phyloP scores from a whole-genome alignment of 2,888 invertebrate species.

The Epiblema foenella region DNA sequence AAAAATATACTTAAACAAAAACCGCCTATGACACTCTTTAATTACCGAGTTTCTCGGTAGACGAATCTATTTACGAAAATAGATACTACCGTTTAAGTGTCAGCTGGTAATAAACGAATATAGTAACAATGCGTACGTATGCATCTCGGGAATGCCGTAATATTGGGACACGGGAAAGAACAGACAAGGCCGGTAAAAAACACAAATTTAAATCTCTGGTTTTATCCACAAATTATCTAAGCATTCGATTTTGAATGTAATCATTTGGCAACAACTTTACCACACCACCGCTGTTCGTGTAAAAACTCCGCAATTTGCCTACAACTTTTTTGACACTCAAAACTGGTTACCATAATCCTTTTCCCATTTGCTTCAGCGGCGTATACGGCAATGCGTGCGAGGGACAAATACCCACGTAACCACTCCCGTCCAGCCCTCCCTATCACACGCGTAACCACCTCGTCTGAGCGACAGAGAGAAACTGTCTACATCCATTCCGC shows the following conservation, averaged over 20 bases:
- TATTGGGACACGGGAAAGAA: slow-evolving; percentile 21
- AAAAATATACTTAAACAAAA: slow-evolving; percentile 7
- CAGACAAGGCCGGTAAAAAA: not conserved
- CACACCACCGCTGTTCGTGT: slow-evolving; percentile 1
- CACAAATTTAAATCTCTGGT: not conserved
- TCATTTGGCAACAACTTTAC: not conserved
- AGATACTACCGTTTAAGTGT: slow-evolving; percentile 43
- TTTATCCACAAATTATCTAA: not conserved
- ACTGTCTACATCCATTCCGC: slow-evolving; percentile 69
- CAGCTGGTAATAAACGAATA: slow-evolving; percentile 44
- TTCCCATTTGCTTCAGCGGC: slow-evolving; percentile 55
- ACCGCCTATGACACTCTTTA: slow-evolving; percentile 23
- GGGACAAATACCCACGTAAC: slow-evolving; percentile 77
- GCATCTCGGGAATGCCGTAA: slow-evolving; percentile 22
- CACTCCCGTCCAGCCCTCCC: slow-evolving; percentile 73
- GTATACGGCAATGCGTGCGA: slow-evolving; percentile 67
- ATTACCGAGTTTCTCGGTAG: slow-evolving; percentile 38
- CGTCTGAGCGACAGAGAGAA: slow-evolving; percentile 72
- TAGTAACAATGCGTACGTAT: slow-evolving; percentile 36
- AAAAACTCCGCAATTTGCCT: slow-evolving; percentile 32
- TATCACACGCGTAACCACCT: slow-evolving; percentile 60
- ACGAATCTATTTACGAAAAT: slow-evolving; percentile 43
- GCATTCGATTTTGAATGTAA: not conserved
- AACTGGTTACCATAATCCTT: slow-evolving; percentile 51
- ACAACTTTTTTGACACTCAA: slow-evolving; percentile 33